A percentile compares a stretch with the other conserved stretches of the same genome.
Evolutionary conservation across 1,140 invertebrate genomes (phyloP).

Genomic region (Stratiolaelaps scimitus): DNA sequence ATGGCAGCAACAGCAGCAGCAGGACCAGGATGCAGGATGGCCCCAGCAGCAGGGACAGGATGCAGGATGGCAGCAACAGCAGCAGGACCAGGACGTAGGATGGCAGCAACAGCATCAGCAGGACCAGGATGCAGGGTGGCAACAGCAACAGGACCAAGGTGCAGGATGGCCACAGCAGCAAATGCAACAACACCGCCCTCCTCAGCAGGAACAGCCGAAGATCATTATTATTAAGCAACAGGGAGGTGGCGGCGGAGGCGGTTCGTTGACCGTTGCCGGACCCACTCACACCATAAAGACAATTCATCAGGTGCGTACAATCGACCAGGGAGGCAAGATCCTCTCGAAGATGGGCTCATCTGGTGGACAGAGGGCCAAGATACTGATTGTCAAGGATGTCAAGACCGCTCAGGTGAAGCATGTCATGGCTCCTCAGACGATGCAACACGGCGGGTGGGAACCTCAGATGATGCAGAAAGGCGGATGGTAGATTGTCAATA

Average conservation of each 20-base stretch:
- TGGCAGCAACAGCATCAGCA: too few relatives aligned
- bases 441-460: too few relatives aligned
- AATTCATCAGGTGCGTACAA: background rate
- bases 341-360: background rate
- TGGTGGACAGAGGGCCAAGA: background rate
- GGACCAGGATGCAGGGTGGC: too few relatives aligned
- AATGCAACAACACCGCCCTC: too few relatives aligned
- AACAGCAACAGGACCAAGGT: too few relatives aligned
- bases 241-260: background rate
- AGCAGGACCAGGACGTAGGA: conserved; percentile 7
- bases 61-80: background rate
- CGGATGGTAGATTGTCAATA: background rate
- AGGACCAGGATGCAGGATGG: background rate
- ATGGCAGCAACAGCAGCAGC: too few relatives aligned
- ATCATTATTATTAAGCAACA: too few relatives aligned
- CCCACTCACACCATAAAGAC: conserved; percentile 1
- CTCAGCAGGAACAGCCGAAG: too few relatives aligned
- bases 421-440: background rate
- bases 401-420: background rate
- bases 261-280: conserved; percentile 9
- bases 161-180: background rate
- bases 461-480: conserved; percentile 13
- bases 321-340: conserved; percentile 13
- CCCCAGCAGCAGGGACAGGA: background rate
- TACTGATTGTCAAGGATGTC: background rate